Conservation (phyloP, 2,113 vertebrate species). For the Saccopteryx leptura region DNA sequence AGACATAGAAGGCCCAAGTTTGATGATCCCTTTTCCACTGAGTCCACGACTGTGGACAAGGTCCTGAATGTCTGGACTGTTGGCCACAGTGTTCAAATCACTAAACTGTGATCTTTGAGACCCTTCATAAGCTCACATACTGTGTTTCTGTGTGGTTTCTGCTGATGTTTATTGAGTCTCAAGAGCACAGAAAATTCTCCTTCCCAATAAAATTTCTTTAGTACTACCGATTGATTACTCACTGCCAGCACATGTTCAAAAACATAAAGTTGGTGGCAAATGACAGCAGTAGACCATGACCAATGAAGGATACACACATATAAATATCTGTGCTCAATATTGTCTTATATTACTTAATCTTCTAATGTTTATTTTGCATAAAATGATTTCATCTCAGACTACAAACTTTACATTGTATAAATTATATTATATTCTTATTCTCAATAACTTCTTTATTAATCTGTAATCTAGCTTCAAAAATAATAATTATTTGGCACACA, state of each 20-base stretch:
- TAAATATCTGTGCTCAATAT: background rate
- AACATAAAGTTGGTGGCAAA: background rate
- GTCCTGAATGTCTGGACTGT: rapidly evolving
- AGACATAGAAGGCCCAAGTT: background rate
- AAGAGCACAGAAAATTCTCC: background rate
- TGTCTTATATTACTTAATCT: background rate
- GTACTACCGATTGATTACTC: background rate
- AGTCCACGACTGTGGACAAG: background rate
- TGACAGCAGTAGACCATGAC: background rate
- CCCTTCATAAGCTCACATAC: background rate
- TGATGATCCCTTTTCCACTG: background rate
- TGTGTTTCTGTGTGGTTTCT: conserved; percentile 15
- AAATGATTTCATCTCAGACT: background rate
- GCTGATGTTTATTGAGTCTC: background rate
- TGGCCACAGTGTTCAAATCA: background rate
- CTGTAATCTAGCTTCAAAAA: conserved; percentile 4
- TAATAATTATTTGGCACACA: background rate
- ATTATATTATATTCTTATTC: background rate
- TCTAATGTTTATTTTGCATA: background rate
- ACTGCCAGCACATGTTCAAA: background rate
- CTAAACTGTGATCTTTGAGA: background rate
- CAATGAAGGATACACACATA: background rate
- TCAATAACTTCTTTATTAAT: background rate
- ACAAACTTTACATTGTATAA: background rate
- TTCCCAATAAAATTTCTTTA: background rate